Evolutionary conservation across 2,113 vertebrate species (phyloP), one percentile per base, ranked within the genome.

Genomic region (Rhagologus leucostigma): DNA sequence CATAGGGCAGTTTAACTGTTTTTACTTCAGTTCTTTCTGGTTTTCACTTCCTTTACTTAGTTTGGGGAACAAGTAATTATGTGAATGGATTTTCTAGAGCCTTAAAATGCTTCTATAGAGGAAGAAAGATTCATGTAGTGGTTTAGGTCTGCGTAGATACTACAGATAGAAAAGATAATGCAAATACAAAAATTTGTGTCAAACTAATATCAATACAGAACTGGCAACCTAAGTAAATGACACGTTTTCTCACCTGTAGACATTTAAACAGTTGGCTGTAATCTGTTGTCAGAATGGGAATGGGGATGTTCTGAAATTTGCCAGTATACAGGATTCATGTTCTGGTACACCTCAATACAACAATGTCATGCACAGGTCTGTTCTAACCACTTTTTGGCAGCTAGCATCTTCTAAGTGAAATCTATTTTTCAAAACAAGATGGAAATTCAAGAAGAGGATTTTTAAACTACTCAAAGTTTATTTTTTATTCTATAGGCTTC

Each of bases 271-370:
- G 4, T 30, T 68, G 47, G 21, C 33, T 67, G 11, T 68, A 42
- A 64, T 37, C 50, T 81, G 55, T 84, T 81, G 46, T 56, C 44
- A 76, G 57, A 76, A n/a, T 29, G 44, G 39, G 41, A 82, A 10
- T n/a, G n/a, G 13, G 9, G 18, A 30, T 69, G 46, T 37, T 62
- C 41, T 84, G 55, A 81, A 65, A 42, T 78, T 82, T 75, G 23
- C 49, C 73, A 26, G 10, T 10, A 14, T 23, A 13, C 13, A 50
- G 78, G 17, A 32, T 87, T 87, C 20, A 5, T 63, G 18, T 75
- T 53, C 47, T 70, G n/a, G 3, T 65, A 37, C 14, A 16, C 50
- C 42, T 84, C 0, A 0, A 2, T 73, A 47, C 1, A 6, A 8
- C 26, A 6, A 6, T 23, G 23, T 55, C 53, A 9, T 29, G 21